phyloP scores from a whole-genome alignment of 2,797 vertebrate genomes.

The Gobio occitaniae region DNA sequence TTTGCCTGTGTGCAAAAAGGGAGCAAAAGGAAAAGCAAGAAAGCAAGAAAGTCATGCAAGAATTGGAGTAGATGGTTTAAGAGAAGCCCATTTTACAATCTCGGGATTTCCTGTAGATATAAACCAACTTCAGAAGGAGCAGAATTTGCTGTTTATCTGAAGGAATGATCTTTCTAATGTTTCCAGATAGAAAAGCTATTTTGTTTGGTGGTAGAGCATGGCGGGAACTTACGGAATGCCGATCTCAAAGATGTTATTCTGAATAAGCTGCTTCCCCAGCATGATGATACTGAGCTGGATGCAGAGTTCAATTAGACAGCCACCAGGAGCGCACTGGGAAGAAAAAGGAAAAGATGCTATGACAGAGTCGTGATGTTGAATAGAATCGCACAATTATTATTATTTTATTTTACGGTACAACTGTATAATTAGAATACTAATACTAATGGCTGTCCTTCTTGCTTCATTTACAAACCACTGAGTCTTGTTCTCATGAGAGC shows the following conservation, averaged over 20 bases:
- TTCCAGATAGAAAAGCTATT: slow-evolving; percentile 6
- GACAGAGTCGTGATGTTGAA: background rate
- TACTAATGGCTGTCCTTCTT: no score
- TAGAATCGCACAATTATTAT: no score
- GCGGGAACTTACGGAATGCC: slow-evolving; percentile 90
- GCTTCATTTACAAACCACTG: background rate
- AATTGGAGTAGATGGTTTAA: background rate
- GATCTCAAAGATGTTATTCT: slow-evolving; percentile 98
- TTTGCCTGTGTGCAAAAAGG: background rate
- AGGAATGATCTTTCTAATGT: slow-evolving; percentile 1
- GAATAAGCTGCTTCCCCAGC: slow-evolving; percentile 97
- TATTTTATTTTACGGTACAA: background rate
- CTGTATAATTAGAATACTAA: background rate
- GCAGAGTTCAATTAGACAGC: slow-evolving; percentile 96
- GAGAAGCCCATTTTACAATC: slow-evolving; percentile 5
- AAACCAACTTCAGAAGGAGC: background rate
- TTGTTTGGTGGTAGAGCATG: background rate
- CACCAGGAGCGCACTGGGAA: slow-evolving; percentile 92
- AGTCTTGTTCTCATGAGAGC: background rate
- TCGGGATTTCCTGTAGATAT: slow-evolving; percentile 17
- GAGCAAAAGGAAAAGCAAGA: background rate
- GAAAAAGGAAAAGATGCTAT: background rate
- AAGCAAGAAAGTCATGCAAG: background rate
- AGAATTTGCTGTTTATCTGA: background rate
- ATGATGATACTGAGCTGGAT: slow-evolving; percentile 99